Percentiles rank a stretch among this genome's conserved stretches.
phyloP scores from a whole-genome alignment of 1,140 invertebrate genomes.

The Holcopasites calliopsidis region DNA sequence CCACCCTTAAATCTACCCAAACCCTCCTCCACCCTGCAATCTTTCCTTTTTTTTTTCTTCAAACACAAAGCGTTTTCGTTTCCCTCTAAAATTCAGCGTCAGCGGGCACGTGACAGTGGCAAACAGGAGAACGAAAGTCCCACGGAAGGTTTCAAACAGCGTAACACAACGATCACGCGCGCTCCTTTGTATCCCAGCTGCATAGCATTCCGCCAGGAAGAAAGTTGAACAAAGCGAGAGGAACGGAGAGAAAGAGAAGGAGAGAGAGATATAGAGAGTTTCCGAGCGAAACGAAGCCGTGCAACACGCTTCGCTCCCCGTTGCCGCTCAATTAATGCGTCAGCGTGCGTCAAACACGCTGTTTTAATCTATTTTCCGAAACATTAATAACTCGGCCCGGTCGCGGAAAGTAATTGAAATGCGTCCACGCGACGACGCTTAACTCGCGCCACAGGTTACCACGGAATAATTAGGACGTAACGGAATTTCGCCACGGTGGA shows the following conservation, averaged over 20 bases:
- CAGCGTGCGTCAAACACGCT: slow-evolving; percentile 21
- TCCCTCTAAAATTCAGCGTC: too few species aligned
- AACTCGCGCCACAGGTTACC: background rate
- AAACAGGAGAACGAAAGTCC: background rate
- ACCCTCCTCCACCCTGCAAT: too few species aligned
- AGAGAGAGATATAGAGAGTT: background rate
- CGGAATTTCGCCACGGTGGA: background rate
- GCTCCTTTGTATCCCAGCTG: slow-evolving; percentile 4
- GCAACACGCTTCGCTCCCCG: slow-evolving; percentile 3
- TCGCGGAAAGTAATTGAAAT: slow-evolving; percentile 25
- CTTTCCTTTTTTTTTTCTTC: too few species aligned
- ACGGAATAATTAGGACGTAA: slow-evolving; percentile 23
- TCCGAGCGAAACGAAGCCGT: slow-evolving; percentile 16
- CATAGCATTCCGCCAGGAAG: background rate
- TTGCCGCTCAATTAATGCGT: slow-evolving; percentile 12
- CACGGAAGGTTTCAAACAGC: background rate
- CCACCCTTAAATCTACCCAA: too few species aligned
- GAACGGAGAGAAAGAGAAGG: too few species aligned
- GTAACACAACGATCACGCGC: background rate
- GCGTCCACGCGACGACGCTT: background rate
- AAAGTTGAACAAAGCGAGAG: slow-evolving; percentile 9
- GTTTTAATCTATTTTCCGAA: slow-evolving; percentile 30
- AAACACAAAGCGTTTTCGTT: too few species aligned
- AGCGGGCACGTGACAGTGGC: background rate
- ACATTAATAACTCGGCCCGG: slow-evolving; percentile 26